Evolutionary conservation across 1,140 invertebrate genomes (phyloP).

Genomic region (Drosophila rhopaloa): DNA sequence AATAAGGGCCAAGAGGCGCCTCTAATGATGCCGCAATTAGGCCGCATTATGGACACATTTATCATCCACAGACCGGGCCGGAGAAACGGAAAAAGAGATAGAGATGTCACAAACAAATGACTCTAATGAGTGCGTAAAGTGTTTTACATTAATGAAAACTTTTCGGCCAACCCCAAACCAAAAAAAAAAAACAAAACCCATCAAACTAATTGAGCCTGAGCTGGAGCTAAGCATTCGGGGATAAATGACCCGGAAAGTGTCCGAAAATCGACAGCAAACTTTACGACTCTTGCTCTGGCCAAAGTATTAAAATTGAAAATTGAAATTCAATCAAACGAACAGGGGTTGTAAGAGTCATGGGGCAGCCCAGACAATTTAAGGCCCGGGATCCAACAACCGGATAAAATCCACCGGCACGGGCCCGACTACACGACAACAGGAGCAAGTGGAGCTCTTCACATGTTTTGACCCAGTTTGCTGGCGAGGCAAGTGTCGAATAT

Average conservation of each 20-base stretch:
- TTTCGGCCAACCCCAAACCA: slow-evolving; percentile 6
- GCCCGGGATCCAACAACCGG: background rate
- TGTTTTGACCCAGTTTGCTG: slow-evolving; percentile 72
- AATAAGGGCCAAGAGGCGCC: slow-evolving; percentile 47
- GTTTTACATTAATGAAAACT: slow-evolving; percentile 57
- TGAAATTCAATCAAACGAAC: slow-evolving; percentile 53
- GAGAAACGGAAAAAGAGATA: slow-evolving; percentile 11
- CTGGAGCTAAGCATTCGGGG: slow-evolving; percentile 25
- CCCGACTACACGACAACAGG: slow-evolving; percentile 25
- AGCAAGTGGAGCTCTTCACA: slow-evolving; percentile 51
- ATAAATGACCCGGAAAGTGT: slow-evolving; percentile 50
- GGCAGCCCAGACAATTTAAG: slow-evolving; percentile 44
- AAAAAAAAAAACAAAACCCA: slow-evolving; percentile 17
- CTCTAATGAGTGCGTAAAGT: slow-evolving; percentile 49
- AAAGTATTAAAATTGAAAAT: slow-evolving; percentile 48
- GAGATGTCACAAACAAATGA: slow-evolving; percentile 53
- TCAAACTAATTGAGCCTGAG: slow-evolving; percentile 41
- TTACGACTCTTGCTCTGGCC: slow-evolving; percentile 36
- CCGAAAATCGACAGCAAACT: slow-evolving; percentile 32
- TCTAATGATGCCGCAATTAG: slow-evolving; percentile 74
- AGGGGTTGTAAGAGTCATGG: slow-evolving; percentile 19
- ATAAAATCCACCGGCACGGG: slow-evolving; percentile 19
- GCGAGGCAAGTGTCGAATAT: slow-evolving; percentile 69
- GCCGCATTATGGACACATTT: slow-evolving; percentile 73
- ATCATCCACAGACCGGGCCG: slow-evolving; percentile 41